Evolutionary conservation across 2,113 vertebrate genomes (phyloP).

Genomic region (Theropithecus gelada): DNA sequence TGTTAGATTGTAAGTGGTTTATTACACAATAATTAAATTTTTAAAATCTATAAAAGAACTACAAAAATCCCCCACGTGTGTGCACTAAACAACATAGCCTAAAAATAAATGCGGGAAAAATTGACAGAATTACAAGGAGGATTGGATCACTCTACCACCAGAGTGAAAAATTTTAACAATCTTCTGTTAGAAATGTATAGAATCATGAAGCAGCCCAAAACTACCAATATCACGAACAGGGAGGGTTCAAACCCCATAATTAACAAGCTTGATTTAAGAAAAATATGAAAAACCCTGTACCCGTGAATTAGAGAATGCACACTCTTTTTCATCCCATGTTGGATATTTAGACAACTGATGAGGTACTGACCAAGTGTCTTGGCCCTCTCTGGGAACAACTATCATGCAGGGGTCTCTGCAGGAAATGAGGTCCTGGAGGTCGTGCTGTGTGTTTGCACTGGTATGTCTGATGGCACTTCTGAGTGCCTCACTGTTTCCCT

Average conservation of each 20-base stretch:
- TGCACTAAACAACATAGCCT: not conserved
- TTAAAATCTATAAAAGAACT: not conserved
- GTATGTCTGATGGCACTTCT: not conserved
- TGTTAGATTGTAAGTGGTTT: not conserved
- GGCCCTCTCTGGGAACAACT: fast-evolving
- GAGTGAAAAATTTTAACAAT: not conserved
- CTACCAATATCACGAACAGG: not conserved
- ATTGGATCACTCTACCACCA: not conserved
- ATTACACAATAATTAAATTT: not conserved
- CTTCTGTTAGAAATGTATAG: not conserved
- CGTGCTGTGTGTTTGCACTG: not conserved
- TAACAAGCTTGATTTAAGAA: not conserved
- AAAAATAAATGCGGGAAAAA: not conserved
- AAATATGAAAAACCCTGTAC: not conserved
- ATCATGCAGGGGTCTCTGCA: not conserved
- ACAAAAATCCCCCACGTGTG: not conserved
- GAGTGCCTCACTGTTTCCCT: not conserved
- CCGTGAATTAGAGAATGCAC: not conserved
- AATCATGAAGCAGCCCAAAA: not conserved
- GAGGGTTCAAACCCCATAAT: not conserved
- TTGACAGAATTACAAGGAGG: not conserved
- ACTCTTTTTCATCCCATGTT: not conserved
- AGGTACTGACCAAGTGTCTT: not conserved
- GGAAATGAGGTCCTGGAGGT: not conserved
- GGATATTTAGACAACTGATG: not conserved